Conservation (phyloP, 92 coral and sea anemone species). For the Plumapathes pennacea region DNA sequence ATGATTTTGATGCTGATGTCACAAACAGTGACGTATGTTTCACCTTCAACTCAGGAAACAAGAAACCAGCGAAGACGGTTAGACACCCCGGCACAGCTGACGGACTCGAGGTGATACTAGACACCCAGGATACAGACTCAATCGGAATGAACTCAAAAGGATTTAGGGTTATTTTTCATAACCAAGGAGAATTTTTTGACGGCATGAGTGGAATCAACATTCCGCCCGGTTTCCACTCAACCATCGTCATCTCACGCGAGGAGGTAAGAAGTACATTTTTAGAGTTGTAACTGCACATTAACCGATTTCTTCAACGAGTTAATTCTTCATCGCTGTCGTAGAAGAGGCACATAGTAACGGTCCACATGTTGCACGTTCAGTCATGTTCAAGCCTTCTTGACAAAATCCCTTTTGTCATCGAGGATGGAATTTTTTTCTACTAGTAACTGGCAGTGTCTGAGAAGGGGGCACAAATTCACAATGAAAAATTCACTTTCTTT, state of each 20-base stretch:
- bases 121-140: slow-evolving; percentile 11
- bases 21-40: slow-evolving; percentile 28
- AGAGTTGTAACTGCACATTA: no score
- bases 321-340: no score
- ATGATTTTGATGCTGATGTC: slow-evolving; percentile 11
- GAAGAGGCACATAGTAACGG: no score
- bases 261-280: no score
- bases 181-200: slow-evolving; percentile 36
- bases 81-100: slow-evolving; percentile 3
- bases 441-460: no score
- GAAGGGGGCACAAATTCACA: no score
- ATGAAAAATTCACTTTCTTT: no score
- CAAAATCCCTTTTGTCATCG: no score
- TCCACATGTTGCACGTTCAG: no score
- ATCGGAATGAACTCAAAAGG: slow-evolving; percentile 32
- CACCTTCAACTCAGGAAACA: slow-evolving; percentile 42
- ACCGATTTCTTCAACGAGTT: no score
- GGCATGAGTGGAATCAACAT: slow-evolving; percentile 35
- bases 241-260: slow-evolving; percentile 18
- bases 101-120: slow-evolving; percentile 20
- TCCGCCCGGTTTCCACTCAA: slow-evolving; percentile 38
- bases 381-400: no score
- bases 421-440: no score
- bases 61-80: not conserved
- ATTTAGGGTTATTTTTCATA: slow-evolving; percentile 29